Conservation (phyloP, 2,888 invertebrate genomes). For the Quadroppia sp. region DNA sequence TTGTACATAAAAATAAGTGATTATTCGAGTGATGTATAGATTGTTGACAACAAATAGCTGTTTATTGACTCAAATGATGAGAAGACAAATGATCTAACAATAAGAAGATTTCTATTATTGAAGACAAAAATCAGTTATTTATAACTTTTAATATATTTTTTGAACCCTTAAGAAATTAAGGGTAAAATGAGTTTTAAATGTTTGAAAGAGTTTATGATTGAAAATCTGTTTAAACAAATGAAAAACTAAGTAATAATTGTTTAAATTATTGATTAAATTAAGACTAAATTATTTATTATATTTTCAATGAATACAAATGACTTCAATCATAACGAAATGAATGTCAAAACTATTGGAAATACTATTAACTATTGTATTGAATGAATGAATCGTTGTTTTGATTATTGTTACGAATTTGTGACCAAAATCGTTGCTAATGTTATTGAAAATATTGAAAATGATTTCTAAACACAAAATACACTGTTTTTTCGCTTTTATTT, state of each 20-base stretch:
- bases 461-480: background rate
- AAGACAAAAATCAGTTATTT: background rate
- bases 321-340: background rate
- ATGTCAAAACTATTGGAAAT: background rate
- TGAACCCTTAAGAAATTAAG: background rate
- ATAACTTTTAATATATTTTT: background rate
- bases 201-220: background rate
- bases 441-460: background rate
- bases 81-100: no score
- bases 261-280: background rate
- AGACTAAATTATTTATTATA: slow-evolving; percentile 2
- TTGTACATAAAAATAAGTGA: background rate
- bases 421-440: slow-evolving; percentile 14
- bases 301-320: background rate
- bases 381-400: slow-evolving; percentile 13
- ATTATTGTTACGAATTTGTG: slow-evolving; percentile 15
- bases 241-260: background rate
- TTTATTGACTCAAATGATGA: no score
- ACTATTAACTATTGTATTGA: background rate
- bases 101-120: no score
- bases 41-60: no score
- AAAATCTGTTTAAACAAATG: background rate
- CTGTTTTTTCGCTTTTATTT: background rate
- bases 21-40: slow-evolving; percentile 1
- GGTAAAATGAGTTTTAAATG: background rate